Conservation (phyloP, 2,113 vertebrate genomes). For the Oceanodroma tethys region DNA sequence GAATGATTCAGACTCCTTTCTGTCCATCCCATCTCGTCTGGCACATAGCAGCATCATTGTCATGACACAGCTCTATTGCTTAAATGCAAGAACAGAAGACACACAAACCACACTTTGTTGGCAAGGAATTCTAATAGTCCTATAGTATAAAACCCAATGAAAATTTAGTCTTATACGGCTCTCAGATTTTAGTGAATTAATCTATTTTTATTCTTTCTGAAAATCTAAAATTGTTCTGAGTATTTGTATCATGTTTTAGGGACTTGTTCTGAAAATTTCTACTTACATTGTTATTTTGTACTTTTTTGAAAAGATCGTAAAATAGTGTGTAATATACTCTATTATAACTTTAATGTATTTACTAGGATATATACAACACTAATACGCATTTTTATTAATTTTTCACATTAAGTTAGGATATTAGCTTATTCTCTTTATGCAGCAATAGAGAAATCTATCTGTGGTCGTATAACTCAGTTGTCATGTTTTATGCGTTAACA, state of each 20-base stretch:
- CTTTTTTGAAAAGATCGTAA: not conserved
- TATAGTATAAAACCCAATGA: not conserved
- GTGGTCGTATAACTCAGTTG: not conserved
- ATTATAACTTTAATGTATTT: not conserved
- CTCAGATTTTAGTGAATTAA: not conserved
- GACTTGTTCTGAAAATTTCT: not conserved
- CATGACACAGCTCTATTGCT: not conserved
- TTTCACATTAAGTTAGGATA: not conserved
- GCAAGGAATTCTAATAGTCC: not conserved
- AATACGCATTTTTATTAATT: not conserved
- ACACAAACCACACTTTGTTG: not conserved
- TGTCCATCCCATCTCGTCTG: not conserved
- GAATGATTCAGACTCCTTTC: not conserved
- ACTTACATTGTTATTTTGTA: not conserved
- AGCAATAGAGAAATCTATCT: not conserved
- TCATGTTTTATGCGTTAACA: not conserved
- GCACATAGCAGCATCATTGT: not conserved
- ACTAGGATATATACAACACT: not conserved
- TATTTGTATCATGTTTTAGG: not conserved
- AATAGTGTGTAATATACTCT: rapidly evolving
- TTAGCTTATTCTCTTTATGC: not conserved
- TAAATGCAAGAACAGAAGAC: not conserved
- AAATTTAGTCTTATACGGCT: not conserved
- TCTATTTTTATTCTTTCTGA: not conserved
- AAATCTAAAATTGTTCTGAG: not conserved